Evolutionary conservation across 2,797 vertebrate genomes (phyloP).

Genomic region (Coregonus suidteri): DNA sequence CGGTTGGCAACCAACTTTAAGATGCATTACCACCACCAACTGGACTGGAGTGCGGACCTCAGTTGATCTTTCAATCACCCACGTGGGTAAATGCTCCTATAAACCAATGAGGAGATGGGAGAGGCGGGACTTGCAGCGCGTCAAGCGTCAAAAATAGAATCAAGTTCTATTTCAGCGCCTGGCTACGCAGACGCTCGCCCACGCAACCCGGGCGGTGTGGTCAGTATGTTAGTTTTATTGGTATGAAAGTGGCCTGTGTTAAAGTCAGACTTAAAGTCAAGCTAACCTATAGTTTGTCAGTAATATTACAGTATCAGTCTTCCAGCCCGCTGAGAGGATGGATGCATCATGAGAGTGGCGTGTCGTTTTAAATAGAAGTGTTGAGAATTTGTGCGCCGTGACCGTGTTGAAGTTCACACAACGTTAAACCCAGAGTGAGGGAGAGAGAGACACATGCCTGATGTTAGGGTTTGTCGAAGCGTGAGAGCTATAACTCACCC

Average conservation of each 20-base stretch:
- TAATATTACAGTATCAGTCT: neutral
- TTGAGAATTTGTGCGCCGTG: slow-evolving; percentile 26
- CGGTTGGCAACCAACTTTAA: no score
- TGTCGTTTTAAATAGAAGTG: slow-evolving; percentile 33
- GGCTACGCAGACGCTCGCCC: no score
- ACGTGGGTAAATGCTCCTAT: no score
- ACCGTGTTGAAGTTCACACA: slow-evolving; percentile 36
- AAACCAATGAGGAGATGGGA: no score
- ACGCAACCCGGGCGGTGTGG: no score
- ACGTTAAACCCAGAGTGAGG: slow-evolving; percentile 19
- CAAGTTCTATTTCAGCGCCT: no score
- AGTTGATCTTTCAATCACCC: no score
- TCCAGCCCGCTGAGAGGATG: neutral
- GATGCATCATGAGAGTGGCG: slow-evolving; percentile 15
- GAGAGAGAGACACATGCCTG: slow-evolving; percentile 23
- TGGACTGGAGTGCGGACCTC: no score
- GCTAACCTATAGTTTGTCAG: neutral
- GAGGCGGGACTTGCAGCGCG: no score
- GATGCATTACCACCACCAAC: no score
- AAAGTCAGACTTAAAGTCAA: neutral
- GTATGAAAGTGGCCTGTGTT: no score
- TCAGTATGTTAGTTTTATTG: neutral
- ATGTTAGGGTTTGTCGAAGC: slow-evolving; percentile 1
- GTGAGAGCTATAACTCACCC: slow-evolving; percentile 9
- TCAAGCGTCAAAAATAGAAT: no score